A percentile compares a stretch with the other conserved stretches of the same genome.
phyloP scores from a whole-genome alignment of 2,113 vertebrate species.

The Cnemophilus loriae region DNA sequence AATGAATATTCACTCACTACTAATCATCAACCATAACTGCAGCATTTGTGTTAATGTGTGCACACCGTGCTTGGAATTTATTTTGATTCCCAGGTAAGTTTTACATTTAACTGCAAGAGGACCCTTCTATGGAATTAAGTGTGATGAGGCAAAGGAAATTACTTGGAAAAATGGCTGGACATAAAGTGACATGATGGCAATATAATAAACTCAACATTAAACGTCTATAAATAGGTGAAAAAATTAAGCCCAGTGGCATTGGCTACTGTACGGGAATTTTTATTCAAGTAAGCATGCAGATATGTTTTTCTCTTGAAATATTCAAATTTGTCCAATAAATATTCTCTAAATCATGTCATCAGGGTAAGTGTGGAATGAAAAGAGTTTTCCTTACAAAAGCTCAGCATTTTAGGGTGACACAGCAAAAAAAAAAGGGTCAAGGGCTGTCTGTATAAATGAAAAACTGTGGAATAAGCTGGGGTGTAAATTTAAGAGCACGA shows the following conservation, averaged over 20 bases:
- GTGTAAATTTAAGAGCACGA: neutral
- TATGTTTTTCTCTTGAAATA: neutral
- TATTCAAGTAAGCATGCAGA: neutral
- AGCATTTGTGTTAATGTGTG: neutral
- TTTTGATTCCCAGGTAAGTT: neutral
- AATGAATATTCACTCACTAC: neutral
- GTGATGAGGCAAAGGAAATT: neutral
- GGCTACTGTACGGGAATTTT: neutral
- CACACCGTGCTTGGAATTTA: neutral
- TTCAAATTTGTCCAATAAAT: neutral
- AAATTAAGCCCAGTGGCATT: neutral
- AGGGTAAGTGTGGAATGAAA: neutral
- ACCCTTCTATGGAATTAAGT: neutral
- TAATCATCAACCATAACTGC: neutral
- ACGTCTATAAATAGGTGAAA: neutral
- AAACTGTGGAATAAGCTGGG: neutral
- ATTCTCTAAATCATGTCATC: neutral
- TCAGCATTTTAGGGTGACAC: neutral
- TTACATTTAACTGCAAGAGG: neutral
- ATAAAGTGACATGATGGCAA: neutral
- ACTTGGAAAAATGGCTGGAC: neutral
- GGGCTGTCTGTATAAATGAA: neutral
- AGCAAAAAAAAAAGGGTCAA: neutral
- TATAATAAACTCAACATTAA: neutral
- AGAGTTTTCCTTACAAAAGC: neutral